Evolutionary conservation across 2,888 invertebrate genomes (phyloP).

Genomic region (Eumacrocentrus americanus): DNA sequence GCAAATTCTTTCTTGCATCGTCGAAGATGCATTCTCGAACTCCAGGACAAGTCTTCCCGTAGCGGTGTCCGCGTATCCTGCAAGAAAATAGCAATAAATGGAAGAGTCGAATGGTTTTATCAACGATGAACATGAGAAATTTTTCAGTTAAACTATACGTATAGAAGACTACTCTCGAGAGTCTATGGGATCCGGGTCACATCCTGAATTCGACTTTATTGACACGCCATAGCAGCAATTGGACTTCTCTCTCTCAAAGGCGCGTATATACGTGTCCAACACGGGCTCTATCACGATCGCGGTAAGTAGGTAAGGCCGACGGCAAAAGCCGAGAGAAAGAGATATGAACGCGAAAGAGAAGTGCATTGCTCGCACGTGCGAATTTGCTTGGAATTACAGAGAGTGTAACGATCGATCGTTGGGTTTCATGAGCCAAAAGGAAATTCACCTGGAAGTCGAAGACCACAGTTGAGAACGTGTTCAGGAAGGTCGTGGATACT

Average conservation of each 20-base stretch:
- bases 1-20: slow-evolving; percentile 67
- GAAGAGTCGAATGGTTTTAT: neutral
- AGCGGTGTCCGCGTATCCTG: slow-evolving; percentile 70
- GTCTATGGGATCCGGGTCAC: slow-evolving; percentile 54
- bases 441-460: slow-evolving; percentile 72
- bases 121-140: slow-evolving; percentile 6
- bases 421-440: no score
- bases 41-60: slow-evolving; percentile 72
- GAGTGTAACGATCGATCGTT: no score
- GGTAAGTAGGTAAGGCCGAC: slow-evolving; percentile 32
- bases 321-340: slow-evolving; percentile 19
- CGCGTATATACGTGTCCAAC: neutral
- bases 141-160: slow-evolving; percentile 14
- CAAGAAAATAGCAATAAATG: slow-evolving; percentile 43
- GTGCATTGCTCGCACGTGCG: slow-evolving; percentile 13
- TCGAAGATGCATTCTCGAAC: slow-evolving; percentile 66
- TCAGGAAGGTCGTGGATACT: slow-evolving; percentile 71
- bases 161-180: slow-evolving; percentile 27
- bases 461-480: slow-evolving; percentile 71
- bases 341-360: slow-evolving; percentile 6
- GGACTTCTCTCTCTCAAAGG: slow-evolving; percentile 1
- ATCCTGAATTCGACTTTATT: slow-evolving; percentile 51
- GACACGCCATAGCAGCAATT: slow-evolving; percentile 17
- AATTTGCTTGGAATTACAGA: no score
- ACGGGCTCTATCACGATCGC: slow-evolving; percentile 28